Base-by-base conservation (phyloP, 2,797 vertebrate genomes). In the Eospalax fontanierii region DNA sequence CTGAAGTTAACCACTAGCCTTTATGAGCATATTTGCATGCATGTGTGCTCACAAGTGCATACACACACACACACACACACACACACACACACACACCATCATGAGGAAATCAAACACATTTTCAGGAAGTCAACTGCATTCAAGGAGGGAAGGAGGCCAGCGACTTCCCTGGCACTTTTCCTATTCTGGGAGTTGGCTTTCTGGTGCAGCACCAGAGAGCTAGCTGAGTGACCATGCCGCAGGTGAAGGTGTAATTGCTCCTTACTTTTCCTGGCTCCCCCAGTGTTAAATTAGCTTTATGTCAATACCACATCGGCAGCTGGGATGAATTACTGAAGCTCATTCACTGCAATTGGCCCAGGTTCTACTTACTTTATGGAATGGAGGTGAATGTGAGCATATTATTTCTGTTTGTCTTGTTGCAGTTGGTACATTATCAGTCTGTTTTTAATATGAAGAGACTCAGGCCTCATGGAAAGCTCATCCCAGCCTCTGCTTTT, bases 251-350 rank as follows among this genome's bases (percentile, higher is more conserved):
- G 57, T 92, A 89, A 92, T 94, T 94, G 96, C 87, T 96, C 83
- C 87, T 95, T 50, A 65, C 78, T 80, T 91, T 89, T 59, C 54
- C 66, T 57, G 86, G 65, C 66, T 88, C 87, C 70, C 84, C 78
- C 92, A 91, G 81, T 78, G 84, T 96, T 97, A 94, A 96, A 96
- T 97, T 95, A 96, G 96, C 84, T 97, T 94, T 96, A 71, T 96
- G 95, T 96, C 97, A 96, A 97, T 96, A 97, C 40, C 87, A 79
- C 92, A 87, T 89, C 15, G 7, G 93, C 94, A 93, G 83, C 84
- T 88, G 70, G 70, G 95, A 93, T 97, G 96, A 97, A 97, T 97
- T 97, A 97, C 88, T 97, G 95, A 97, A 95, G 87, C 91, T 94
- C 96, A 87, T 87, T 94, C 93, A 82, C 92, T 97, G 93, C 93